A percentile compares a stretch with the other conserved stretches of the same genome.
phyloP scores from a whole-genome alignment of 2,888 invertebrate genomes.

The Phaedon cochleariae region DNA sequence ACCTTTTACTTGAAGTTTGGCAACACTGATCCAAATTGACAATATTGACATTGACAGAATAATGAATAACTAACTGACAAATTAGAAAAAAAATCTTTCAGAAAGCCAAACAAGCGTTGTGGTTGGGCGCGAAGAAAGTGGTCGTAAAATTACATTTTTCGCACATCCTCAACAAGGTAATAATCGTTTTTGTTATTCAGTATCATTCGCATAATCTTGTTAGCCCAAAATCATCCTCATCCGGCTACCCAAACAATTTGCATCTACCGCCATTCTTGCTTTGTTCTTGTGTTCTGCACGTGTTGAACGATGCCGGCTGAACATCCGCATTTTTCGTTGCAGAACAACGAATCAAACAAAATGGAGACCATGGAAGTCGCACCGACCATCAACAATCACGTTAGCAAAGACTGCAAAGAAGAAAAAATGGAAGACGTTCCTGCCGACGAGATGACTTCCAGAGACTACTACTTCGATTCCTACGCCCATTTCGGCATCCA shows the following conservation, averaged over 20 bases:
- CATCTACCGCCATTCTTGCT: slow-evolving; percentile 4
- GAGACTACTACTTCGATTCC: slow-evolving; percentile 99
- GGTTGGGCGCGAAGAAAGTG: slow-evolving; percentile 34
- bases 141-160: slow-evolving; percentile 9
- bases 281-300: slow-evolving; percentile 32
- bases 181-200: slow-evolving; percentile 13
- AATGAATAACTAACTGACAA: no score
- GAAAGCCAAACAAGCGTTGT: slow-evolving; percentile 28
- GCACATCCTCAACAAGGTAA: slow-evolving; percentile 25
- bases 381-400: slow-evolving; percentile 52
- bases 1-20: no score
- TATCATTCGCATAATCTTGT: background rate
- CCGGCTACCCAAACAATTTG: background rate
- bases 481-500: slow-evolving; percentile 99
- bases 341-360: slow-evolving; percentile 31
- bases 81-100: no score
- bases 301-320: slow-evolving; percentile 38
- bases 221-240: background rate
- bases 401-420: slow-evolving; percentile 44
- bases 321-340: slow-evolving; percentile 33
- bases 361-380: slow-evolving; percentile 65
- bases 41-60: no score
- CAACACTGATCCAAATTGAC: no score
- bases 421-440: slow-evolving; percentile 66
- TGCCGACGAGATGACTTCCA: slow-evolving; percentile 97